Evolutionary conservation across 1,140 invertebrate genomes (phyloP).

Genomic region (Antheraea pernyi): DNA sequence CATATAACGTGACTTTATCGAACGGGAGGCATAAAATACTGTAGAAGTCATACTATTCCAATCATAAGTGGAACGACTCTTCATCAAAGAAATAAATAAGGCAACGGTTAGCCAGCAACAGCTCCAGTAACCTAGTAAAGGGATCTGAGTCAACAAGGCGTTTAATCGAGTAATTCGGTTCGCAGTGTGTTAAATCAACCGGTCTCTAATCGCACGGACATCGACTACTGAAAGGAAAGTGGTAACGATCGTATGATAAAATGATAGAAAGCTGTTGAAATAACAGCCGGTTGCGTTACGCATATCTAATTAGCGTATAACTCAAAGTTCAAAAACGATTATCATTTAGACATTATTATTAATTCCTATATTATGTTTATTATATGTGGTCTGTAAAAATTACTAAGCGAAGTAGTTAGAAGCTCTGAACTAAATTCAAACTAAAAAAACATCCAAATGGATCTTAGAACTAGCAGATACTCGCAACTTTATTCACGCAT

Average conservation of each 20-base stretch:
- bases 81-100: slow-evolving; percentile 22
- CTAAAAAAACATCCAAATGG: no score
- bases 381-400: no score
- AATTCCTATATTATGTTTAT: no score
- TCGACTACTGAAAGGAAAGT: slow-evolving; percentile 52
- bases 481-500: no score
- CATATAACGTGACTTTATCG: slow-evolving; percentile 35
- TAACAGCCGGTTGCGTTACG: slow-evolving; percentile 66
- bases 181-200: slow-evolving; percentile 49
- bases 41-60: slow-evolving; percentile 18
- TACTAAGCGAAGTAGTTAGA: no score
- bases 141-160: slow-evolving; percentile 27
- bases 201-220: slow-evolving; percentile 46
- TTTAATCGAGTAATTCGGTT: slow-evolving; percentile 48
- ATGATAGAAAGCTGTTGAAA: slow-evolving; percentile 68
- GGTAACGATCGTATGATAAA: slow-evolving; percentile 60
- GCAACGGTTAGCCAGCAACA: not conserved
- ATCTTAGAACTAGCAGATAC: no score
- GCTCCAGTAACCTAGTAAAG: slow-evolving; percentile 32
- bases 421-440: no score
- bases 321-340: not conserved
- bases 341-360: not conserved
- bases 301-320: slow-evolving; percentile 40
- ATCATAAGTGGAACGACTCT: slow-evolving; percentile 9
- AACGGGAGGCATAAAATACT: slow-evolving; percentile 20